Percentiles rank a stretch among this genome's conserved stretches.
Conservation (phyloP, 2,888 invertebrate genomes). For the Sminthurinus aureus region DNA sequence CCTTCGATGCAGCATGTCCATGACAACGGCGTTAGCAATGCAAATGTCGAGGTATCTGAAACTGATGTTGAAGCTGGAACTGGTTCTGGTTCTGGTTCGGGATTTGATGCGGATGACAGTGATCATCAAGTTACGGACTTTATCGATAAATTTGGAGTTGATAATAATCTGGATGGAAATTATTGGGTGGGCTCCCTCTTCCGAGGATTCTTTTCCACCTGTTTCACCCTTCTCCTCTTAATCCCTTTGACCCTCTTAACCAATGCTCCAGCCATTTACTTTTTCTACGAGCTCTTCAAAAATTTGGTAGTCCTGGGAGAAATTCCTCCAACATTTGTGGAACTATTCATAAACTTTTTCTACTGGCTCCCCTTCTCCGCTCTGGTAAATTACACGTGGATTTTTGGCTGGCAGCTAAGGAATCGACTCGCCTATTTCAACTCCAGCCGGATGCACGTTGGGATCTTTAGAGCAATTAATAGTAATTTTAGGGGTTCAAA, state of each 20-base stretch:
- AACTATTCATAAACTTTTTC: constrained; percentile 11
- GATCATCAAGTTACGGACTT: background rate
- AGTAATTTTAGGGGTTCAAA: background rate
- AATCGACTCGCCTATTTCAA: background rate
- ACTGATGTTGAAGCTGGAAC: background rate
- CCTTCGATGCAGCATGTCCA: too few species aligned
- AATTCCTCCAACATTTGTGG: background rate
- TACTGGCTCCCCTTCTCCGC: constrained; percentile 38
- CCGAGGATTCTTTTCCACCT: background rate
- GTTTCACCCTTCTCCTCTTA: constrained; percentile 7
- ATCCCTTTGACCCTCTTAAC: background rate
- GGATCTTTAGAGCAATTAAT: background rate
- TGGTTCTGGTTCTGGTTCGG: background rate
- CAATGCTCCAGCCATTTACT: constrained; percentile 25
- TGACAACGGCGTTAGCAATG: too few species aligned
- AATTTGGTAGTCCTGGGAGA: background rate
- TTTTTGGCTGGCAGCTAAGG: constrained; percentile 40
- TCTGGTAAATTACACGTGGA: constrained; percentile 46
- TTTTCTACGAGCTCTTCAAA: background rate
- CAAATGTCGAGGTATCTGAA: background rate
- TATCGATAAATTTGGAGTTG: background rate
- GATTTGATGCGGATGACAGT: background rate
- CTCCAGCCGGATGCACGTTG: background rate
- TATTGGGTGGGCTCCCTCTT: background rate
- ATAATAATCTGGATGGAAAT: too few species aligned